A percentile compares a stretch with the other conserved stretches of the same genome.
Evolutionary conservation across 2,888 invertebrate genomes (phyloP).

Genomic region (Cybosia mesomella): DNA sequence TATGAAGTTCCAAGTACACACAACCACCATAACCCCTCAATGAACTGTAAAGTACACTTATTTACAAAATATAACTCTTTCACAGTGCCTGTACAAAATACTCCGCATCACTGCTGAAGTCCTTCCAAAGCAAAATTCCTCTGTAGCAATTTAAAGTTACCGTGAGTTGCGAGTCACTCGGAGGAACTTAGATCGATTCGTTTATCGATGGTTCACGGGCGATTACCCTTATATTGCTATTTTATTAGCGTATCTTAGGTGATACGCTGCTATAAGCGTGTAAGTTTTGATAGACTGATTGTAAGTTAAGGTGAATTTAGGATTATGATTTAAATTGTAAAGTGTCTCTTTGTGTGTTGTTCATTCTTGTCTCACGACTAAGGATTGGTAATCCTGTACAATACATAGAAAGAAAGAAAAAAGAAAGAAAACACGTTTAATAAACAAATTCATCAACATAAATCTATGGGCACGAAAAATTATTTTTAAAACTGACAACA

Average conservation of each 20-base stretch:
- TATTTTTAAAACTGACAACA: too few species aligned
- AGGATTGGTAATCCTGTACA: background rate
- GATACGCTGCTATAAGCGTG: slow-evolving; percentile 50
- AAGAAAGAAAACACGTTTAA: too few species aligned
- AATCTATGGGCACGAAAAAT: too few species aligned
- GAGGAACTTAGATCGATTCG: slow-evolving; percentile 84
- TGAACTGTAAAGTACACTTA: background rate
- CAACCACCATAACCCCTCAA: background rate
- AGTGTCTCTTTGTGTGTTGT: background rate
- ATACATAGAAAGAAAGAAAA: too few species aligned
- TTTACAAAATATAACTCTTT: slow-evolving; percentile 32
- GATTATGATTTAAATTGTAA: slow-evolving; percentile 2
- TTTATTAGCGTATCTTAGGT: slow-evolving; percentile 74
- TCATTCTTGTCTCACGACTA: background rate
- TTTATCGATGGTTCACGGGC: slow-evolving; percentile 83
- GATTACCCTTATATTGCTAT: slow-evolving; percentile 79
- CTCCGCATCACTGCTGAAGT: slow-evolving; percentile 53
- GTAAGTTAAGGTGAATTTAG: slow-evolving; percentile 34
- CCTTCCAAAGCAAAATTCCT: slow-evolving; percentile 77
- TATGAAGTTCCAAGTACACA: background rate
- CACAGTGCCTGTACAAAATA: slow-evolving; percentile 45
- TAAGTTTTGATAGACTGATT: slow-evolving; percentile 48
- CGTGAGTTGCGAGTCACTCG: slow-evolving; percentile 74
- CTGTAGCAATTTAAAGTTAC: slow-evolving; percentile 84
- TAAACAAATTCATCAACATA: too few species aligned